A percentile compares a stretch with the other conserved stretches of the same genome.
phyloP scores from a whole-genome alignment of 2,888 invertebrate species.

The Caenorhabditis afra region DNA sequence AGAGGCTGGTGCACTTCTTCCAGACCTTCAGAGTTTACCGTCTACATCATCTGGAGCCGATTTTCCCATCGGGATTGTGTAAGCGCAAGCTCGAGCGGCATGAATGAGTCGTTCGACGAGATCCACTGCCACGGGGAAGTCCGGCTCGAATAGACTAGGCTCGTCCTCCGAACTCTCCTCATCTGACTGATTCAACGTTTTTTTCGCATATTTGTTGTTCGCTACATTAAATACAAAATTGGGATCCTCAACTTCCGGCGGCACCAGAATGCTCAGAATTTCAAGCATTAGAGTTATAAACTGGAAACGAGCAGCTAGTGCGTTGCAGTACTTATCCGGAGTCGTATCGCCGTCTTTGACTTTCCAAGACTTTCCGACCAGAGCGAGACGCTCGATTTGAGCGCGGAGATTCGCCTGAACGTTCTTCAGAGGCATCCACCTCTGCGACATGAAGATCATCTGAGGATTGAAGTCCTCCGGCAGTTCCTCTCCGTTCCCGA shows the following conservation, averaged over 20 bases:
- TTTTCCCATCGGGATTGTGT: slow-evolving; percentile 15
- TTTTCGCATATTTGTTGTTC: slow-evolving; percentile 10
- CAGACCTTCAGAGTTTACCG: neutral
- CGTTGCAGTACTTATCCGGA: neutral
- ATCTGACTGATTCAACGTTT: neutral
- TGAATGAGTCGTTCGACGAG: neutral
- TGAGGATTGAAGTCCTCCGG: slow-evolving; percentile 50
- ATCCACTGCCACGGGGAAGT: neutral
- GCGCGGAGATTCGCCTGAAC: neutral
- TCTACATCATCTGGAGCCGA: slow-evolving; percentile 23
- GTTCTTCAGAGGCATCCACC: neutral
- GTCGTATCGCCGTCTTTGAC: neutral
- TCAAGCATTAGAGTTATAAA: slow-evolving; percentile 31
- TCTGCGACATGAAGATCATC: slow-evolving; percentile 83
- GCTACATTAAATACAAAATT: neutral
- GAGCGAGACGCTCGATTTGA: neutral
- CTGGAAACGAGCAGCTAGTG: slow-evolving; percentile 27
- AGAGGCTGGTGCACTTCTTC: neutral
- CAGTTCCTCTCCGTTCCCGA: slow-evolving; percentile 42
- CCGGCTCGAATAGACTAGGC: slow-evolving; percentile 17
- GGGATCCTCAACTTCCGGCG: slow-evolving; percentile 45
- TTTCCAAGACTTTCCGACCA: neutral
- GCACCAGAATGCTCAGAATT: slow-evolving; percentile 13
- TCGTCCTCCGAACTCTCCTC: slow-evolving; percentile 10
- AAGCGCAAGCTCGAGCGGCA: neutral